phyloP scores from a whole-genome alignment of 2,113 vertebrate genomes.

The Ageneiosus marmoratus region DNA sequence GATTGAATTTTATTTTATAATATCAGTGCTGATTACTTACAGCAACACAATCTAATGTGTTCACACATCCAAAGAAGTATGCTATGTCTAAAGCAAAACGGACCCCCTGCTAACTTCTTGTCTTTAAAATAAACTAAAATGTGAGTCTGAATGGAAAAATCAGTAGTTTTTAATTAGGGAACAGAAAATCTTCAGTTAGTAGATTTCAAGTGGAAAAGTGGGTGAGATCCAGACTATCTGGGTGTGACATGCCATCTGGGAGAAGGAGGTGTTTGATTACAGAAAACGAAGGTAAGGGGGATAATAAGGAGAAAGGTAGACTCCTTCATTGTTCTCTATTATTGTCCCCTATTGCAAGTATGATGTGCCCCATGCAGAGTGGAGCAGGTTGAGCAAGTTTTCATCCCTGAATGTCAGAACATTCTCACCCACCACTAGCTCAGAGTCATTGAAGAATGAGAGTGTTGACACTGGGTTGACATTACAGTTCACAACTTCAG shows the following conservation, averaged over 20 bases:
- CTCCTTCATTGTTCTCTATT: constrained; percentile 7
- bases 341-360: neutral
- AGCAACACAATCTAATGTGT: neutral
- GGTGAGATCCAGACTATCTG: neutral
- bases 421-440: neutral
- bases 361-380: neutral
- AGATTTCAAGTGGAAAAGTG: neutral
- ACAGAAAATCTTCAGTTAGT: neutral
- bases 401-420: neutral
- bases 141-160: neutral
- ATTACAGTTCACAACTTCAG: neutral
- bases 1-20: neutral
- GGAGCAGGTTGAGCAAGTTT: constrained; percentile 27
- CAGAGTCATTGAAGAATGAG: neutral
- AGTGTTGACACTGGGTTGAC: neutral
- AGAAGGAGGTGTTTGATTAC: constrained; percentile 27
- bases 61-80: neutral
- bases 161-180: no score
- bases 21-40: neutral
- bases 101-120: neutral
- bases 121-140: neutral
- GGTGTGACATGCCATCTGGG: neutral
- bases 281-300: neutral
- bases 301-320: neutral
- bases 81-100: neutral